Conservation (phyloP, 2,113 vertebrate species). For the Psettodes erumei region DNA sequence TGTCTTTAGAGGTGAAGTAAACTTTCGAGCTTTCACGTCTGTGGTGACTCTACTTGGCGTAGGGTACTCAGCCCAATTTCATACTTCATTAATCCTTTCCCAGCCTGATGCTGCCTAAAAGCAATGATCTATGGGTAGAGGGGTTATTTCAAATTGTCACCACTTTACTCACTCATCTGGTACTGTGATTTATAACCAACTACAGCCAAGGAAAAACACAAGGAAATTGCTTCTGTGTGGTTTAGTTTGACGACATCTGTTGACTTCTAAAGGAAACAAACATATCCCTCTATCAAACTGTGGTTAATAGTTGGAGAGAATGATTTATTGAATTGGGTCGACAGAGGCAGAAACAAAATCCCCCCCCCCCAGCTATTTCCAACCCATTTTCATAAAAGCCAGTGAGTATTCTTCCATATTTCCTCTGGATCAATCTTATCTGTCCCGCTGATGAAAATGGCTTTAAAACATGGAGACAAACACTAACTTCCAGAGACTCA, state of each 20-base stretch:
- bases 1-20: constrained; percentile 34
- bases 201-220: constrained; percentile 60
- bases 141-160: constrained; percentile 69
- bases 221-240: constrained; percentile 68
- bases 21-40: constrained; percentile 26
- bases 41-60: constrained; percentile 23
- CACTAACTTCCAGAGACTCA: constrained; percentile 28
- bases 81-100: constrained; percentile 78
- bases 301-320: constrained; percentile 47
- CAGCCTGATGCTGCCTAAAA: constrained; percentile 51
- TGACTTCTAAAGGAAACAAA: constrained; percentile 61
- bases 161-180: constrained; percentile 62
- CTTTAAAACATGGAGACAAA: constrained; percentile 53
- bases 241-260: constrained; percentile 48
- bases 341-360: constrained; percentile 39
- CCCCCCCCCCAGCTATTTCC: constrained; percentile 9
- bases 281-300: constrained; percentile 31
- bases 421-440: constrained; percentile 44
- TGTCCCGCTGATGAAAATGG: constrained; percentile 45
- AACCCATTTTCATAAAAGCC: constrained; percentile 5
- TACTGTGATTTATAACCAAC: constrained; percentile 71
- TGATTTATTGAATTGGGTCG: constrained; percentile 48
- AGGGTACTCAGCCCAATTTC: constrained; percentile 59
- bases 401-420: constrained; percentile 47
- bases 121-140: constrained; percentile 65